Base-by-base conservation (phyloP, 2,113 vertebrate genomes). In the Triplophysa siluroides region DNA sequence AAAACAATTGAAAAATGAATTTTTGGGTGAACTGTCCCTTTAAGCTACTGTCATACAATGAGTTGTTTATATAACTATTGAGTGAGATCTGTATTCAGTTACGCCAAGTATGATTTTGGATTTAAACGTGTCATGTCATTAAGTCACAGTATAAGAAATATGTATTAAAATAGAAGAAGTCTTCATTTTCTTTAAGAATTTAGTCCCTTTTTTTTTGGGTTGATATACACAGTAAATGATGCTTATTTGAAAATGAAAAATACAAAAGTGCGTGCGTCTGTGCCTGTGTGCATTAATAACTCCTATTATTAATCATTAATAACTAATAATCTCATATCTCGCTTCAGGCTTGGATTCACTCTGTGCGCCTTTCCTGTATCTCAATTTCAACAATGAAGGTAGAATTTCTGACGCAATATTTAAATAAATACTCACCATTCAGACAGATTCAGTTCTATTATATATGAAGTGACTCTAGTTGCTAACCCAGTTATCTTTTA, bases 341-440 rank as follows among this genome's bases (percentile, higher is more conserved):
- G 26, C 86, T 66, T 81, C 82, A 99, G 98, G 98, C 87, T 92
- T 99, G 88, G 98, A 99, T 87, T 99, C 98, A 1, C 95, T 99
- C 23, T 99, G 98, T 89, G 98, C 98, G 43, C 98, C 98, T 0
- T 99, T 99, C 84, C 90, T 99, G 1, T 99, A 98, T 87, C 91
- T 99, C 88, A 98, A 99, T 90, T 99, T 99, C 91, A 98, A 98
- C 90, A 96, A 98, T 70, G 98, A 99, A 94, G 97, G 98, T 98
- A 90, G 90, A 2, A 10, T 52, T 38, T 65, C 62, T 16, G 29
- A 8, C 18, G 3, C 16, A 43, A n/a, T 38, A 67, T 38, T 24
- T 23, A 61, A 24, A 23, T 61, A 3, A 23, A 13, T 11, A 11
- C 8, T 60, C 9, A 19, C 3, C 2, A 60, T 24, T 10, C 23